Percentiles rank a stretch among this genome's conserved stretches.
These are phyloP conservation scores for Lepidotrigona ventralis DNA, from an alignment of 1,140 invertebrate species.

Conservation along the genomic window DNA sequence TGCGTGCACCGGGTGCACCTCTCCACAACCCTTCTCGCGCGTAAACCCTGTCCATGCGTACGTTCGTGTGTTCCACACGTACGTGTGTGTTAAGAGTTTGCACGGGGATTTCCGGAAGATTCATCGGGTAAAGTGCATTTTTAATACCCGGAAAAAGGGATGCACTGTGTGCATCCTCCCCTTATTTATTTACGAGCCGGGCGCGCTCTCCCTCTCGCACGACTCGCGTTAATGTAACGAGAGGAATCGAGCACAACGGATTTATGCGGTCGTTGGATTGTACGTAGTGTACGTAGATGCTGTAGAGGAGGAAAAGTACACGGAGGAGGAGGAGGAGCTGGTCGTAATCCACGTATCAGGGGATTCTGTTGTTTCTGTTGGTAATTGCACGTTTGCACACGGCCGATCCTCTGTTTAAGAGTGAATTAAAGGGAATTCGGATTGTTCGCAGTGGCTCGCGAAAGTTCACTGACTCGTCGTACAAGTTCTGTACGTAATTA, in stretches of 20 bases:
- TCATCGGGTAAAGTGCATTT: slow-evolving; percentile 47
- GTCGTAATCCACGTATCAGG: background rate
- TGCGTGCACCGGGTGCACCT: background rate
- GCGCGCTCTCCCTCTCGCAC: background rate
- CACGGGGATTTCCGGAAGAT: slow-evolving; percentile 10
- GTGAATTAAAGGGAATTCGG: background rate
- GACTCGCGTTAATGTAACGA: slow-evolving; percentile 23
- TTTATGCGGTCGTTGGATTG: background rate
- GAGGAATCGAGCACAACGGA: slow-evolving; percentile 12
- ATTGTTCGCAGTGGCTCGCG: background rate
- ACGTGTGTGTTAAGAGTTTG: background rate
- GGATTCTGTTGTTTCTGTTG: background rate
- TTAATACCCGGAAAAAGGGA: slow-evolving; percentile 41
- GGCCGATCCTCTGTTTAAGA: background rate
- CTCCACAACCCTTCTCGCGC: background rate
- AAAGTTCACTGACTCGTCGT: background rate
- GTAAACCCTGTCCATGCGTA: background rate
- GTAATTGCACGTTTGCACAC: background rate
- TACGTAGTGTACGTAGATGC: background rate
- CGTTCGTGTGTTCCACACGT: background rate
- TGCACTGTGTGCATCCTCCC: background rate
- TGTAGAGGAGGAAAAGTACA: background rate
- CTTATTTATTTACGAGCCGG: slow-evolving; percentile 34
- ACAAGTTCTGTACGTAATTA: too few species aligned
- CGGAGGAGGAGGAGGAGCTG: background rate